phyloP scores from a whole-genome alignment of 2,888 invertebrate species.

The Synergus gifuensis region DNA sequence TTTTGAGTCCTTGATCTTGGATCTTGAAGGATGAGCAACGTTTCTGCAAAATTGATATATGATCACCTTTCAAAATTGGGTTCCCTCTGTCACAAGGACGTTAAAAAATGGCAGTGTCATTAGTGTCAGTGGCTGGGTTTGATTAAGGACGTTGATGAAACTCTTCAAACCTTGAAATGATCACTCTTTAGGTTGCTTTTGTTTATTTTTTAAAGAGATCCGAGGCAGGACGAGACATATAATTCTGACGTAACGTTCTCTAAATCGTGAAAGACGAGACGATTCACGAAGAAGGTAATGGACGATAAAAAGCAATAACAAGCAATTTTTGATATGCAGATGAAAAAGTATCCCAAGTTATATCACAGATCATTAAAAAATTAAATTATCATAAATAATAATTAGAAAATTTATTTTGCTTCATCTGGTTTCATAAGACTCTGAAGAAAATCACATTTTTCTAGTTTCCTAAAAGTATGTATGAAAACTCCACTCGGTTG shows the following conservation, averaged over 20 bases:
- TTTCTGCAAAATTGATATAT: background rate
- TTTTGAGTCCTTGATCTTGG: background rate
- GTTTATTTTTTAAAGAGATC: background rate
- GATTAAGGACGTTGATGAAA: constrained; percentile 15
- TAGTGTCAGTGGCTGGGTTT: constrained; percentile 25
- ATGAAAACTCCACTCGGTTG: background rate
- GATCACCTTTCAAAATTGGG: constrained; percentile 3
- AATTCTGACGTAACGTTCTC: constrained; percentile 31
- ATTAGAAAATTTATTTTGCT: background rate
- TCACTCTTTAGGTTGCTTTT: background rate
- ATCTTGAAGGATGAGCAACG: background rate
- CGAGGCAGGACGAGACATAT: background rate
- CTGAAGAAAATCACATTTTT: background rate
- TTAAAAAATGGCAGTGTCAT: constrained; percentile 21
- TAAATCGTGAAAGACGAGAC: constrained; percentile 12
- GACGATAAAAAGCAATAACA: constrained; percentile 1
- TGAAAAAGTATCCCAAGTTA: background rate
- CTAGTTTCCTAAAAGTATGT: background rate
- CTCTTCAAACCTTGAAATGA: constrained; percentile 33
- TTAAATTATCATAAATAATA: background rate
- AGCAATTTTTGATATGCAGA: background rate
- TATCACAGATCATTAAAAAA: background rate
- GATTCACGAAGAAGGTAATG: background rate
- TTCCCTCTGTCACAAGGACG: background rate
- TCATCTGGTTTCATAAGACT: background rate